Evolutionary conservation across 1,140 invertebrate genomes (phyloP), one percentile per base, ranked within the genome.

Genomic region (Atta colombica): DNA sequence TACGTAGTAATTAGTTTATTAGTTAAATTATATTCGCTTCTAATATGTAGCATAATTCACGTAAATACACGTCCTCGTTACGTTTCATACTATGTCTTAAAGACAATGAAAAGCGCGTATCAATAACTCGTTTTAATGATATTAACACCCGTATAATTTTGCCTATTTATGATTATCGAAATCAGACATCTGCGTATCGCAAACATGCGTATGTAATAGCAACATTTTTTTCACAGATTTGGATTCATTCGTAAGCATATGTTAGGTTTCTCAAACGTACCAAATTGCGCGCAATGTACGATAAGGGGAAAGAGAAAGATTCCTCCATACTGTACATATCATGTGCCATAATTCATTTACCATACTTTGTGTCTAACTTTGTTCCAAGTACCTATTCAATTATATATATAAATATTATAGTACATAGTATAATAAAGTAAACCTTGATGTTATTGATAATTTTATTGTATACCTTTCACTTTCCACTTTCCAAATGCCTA

Each of bases 381-480:
- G 94, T 95, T 95, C 94, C 93, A 95, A 95, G 92, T 95, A 95
- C 94, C 93, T 95, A 95, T 91, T 95, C 93, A 95, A 94, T 92
- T 95, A 95, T 31, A 31, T 3, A 31, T 31, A 31, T 95, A 94
- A 95, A 95, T 95, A 95, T 92, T 94, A 94, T 94, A 94, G 94
- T 94, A 94, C 93, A 94, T 94, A 94, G 94, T 94, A 94, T 94
- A 94, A 95, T 94, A 95, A 95, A 95, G 94, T 95, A 93, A 95
- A 95, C 94, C 94, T 95, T 92, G 94, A 95, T 95, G 95, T 95
- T 95, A 95, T 95, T 95, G 93, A 95, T 95, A 95, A 94, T 92
- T 90, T 88, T 71, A 72, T 91, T 71, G 45, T 81, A 71, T 21
- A 66, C 69, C 68, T 82, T 82, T 61, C 80, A 61, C 55, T 61